Evolutionary conservation across 2,888 invertebrate genomes (phyloP).

Genomic region (Coenonympha arcania): DNA sequence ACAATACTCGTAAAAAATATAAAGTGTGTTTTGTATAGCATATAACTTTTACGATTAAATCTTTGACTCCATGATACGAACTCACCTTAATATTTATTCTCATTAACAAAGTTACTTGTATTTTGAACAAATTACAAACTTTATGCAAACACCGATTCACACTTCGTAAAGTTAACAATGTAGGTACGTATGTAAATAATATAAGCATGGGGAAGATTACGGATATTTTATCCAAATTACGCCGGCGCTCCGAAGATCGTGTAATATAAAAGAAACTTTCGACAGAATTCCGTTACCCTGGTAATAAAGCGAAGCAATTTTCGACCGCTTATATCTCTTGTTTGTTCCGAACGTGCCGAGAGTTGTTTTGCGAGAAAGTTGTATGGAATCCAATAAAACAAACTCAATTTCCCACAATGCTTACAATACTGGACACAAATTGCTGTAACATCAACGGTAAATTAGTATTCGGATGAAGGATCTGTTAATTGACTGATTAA

Average conservation of each 20-base stretch:
- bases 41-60: too few species aligned
- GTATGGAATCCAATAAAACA: conserved; percentile 36
- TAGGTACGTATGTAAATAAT: background rate
- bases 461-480: too few species aligned
- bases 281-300: conserved; percentile 30
- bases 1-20: too few species aligned
- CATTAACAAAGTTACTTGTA: background rate
- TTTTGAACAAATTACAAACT: conserved; percentile 1
- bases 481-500: too few species aligned
- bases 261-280: conserved; percentile 36
- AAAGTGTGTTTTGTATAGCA: too few species aligned
- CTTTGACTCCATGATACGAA: too few species aligned
- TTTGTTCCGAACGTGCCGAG: conserved; percentile 36
- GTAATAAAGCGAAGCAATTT: conserved; percentile 41
- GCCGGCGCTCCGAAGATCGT: conserved; percentile 29
- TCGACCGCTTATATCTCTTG: conserved; percentile 40
- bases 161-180: conserved; percentile 2
- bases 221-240: conserved; percentile 40
- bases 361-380: conserved; percentile 30
- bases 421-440: background rate
- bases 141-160: background rate
- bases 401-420: conserved; percentile 36
- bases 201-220: conserved; percentile 18
- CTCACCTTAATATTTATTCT: background rate
- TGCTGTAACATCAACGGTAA: background rate